Conservation (phyloP, 2,113 vertebrate genomes). For the Thermophis baileyi region DNA sequence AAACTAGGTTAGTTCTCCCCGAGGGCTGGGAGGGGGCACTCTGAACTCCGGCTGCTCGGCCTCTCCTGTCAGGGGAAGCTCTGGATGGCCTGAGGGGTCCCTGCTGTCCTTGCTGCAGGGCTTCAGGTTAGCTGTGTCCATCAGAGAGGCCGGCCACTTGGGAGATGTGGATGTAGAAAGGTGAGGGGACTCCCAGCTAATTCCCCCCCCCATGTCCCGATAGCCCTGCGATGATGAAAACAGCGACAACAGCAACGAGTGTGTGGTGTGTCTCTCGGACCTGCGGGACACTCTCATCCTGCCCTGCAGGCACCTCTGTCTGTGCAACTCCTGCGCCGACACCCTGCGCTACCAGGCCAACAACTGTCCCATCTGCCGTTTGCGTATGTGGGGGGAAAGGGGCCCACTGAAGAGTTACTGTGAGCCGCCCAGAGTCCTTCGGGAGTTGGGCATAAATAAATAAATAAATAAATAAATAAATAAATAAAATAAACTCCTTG, state of each 20-base stretch:
- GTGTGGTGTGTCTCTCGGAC: conserved; percentile 94
- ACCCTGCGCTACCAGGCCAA: conserved; percentile 96
- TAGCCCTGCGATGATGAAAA: conserved; percentile 94
- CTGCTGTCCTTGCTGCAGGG: not conserved
- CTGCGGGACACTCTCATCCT: conserved; percentile 92
- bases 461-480: no score
- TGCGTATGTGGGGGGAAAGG: conserved; percentile 77
- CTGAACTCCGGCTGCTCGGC: not conserved
- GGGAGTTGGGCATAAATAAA: no score
- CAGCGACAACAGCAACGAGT: conserved; percentile 97
- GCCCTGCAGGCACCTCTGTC: conserved; percentile 92
- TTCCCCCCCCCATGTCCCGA: not conserved
- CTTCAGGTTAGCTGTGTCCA: not conserved
- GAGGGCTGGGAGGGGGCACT: not conserved
- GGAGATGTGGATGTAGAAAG: not conserved
- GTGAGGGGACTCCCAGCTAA: not conserved
- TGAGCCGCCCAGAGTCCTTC: no score
- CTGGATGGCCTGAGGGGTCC: not conserved
- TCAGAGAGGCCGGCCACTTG: not conserved
- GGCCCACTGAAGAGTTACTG: not conserved
- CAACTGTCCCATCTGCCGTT: conserved; percentile 96
- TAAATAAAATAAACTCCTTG: no score
- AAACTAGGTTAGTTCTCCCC: not conserved
- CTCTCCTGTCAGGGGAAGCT: not conserved
- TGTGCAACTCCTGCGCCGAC: conserved; percentile 93